Base-by-base conservation (phyloP, 1,140 invertebrate genomes). In the Orussus abietinus region DNA sequence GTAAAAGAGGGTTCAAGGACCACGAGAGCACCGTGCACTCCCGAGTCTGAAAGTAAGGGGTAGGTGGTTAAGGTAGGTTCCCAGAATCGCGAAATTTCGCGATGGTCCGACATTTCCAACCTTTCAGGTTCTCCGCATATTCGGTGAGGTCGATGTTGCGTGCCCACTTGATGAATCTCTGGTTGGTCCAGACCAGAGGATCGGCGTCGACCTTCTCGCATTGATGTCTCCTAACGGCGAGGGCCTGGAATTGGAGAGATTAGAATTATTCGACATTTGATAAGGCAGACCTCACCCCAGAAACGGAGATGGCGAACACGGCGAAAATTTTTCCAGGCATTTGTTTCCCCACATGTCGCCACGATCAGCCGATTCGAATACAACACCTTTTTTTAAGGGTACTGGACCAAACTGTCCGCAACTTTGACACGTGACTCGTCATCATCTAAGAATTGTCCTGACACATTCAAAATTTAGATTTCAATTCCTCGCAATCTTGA, bases 111-210 rank as follows among this genome's bases (percentile, higher is more conserved):
- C n/a, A n/a, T n/a, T n/a, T n/a, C n/a, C n/a, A n/a, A 90, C 89
- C 88, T 84, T 91, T 91, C n/a, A 96, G 75, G 69, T 94, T 94
- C 45, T 93, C 89, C 47, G 90, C 87, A 63, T 93, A 96, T 77
- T 96, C 92, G 31, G 83, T 85, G 53, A 96, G 78, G 74, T 96
- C 92, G 61, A 96, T 94, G 64, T 86, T 88, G 53, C 88, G 80
- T 13, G 90, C 87, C 92, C 92, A 96, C 57, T 88, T 82, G 44
- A 95, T 87, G 60, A 95, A 91, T 59, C 91, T 81, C 57, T 92
- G 85, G 76, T 94, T 95, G 45, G 91, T 95, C 92, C 92, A 96
- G 13, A 96, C 91, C 37, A 96, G 74, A 25, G 91, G 90, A 77
- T 96, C 91, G 12, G 84, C 84, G 61, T 93, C 88, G 26, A 87